Evolutionary conservation across 2,888 invertebrate species (phyloP).

Genomic region (Mimumesa dahlbomi): DNA sequence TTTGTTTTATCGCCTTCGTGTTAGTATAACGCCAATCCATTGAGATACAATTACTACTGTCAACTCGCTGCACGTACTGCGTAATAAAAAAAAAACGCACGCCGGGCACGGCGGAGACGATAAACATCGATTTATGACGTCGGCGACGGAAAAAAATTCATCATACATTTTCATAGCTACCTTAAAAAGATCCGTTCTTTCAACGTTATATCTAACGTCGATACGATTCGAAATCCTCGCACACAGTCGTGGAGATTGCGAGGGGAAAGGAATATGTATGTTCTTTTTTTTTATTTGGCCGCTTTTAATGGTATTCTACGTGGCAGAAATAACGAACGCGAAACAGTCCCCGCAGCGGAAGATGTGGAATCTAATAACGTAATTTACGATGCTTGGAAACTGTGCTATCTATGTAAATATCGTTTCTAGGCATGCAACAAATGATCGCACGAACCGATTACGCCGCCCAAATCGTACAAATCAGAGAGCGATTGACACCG

Average conservation of each 20-base stretch:
- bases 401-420: constrained; percentile 50
- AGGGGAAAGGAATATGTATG: no score
- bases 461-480: constrained; percentile 50
- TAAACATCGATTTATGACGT: constrained; percentile 21
- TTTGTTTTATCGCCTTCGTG: constrained; percentile 45
- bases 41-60: constrained; percentile 19
- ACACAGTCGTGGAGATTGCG: no score
- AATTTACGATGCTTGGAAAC: constrained; percentile 49
- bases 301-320: constrained; percentile 7
- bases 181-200: background rate
- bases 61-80: constrained; percentile 10
- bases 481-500: constrained; percentile 35
- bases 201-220: background rate
- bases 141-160: constrained; percentile 5
- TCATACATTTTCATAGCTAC: constrained; percentile 10
- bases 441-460: constrained; percentile 51
- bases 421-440: constrained; percentile 45
- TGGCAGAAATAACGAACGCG: constrained; percentile 29
- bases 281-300: background rate
- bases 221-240: background rate
- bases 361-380: constrained; percentile 20
- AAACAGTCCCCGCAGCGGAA: constrained; percentile 1
- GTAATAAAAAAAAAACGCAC: no score
- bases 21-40: constrained; percentile 28
- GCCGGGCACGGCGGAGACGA: constrained; percentile 4